Evolutionary conservation across 2,113 vertebrate genomes (phyloP).

Genomic region (Ornithorhynchus anatinus): DNA sequence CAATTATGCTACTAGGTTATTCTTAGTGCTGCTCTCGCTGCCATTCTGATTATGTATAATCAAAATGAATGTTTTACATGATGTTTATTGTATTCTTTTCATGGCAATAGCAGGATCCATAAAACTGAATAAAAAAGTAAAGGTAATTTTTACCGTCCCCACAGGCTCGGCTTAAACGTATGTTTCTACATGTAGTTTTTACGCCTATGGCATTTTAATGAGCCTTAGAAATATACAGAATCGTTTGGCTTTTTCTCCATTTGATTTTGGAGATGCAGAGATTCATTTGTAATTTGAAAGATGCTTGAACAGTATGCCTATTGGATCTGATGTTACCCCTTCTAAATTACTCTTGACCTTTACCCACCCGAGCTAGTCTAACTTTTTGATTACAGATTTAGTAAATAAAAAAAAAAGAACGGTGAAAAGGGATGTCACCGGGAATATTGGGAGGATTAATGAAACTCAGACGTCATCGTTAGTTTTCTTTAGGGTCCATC

Average conservation of each 20-base stretch:
- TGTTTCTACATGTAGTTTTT: background rate
- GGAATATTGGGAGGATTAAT: too few relatives aligned
- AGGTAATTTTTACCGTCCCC: background rate
- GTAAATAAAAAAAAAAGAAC: too few relatives aligned
- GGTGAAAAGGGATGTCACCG: too few relatives aligned
- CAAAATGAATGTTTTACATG: background rate
- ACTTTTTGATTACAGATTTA: too few relatives aligned
- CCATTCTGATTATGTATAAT: slow-evolving; percentile 2
- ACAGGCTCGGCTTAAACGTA: background rate
- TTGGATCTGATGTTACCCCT: too few relatives aligned
- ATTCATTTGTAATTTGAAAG: slow-evolving; percentile 29
- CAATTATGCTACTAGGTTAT: background rate
- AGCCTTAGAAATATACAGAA: slow-evolving; percentile 19
- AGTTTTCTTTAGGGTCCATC: too few relatives aligned
- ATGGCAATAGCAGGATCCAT: background rate
- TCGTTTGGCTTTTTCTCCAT: slow-evolving; percentile 21
- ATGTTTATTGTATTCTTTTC: background rate
- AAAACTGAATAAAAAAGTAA: slow-evolving; percentile 13
- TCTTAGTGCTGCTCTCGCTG: background rate
- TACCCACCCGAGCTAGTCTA: too few relatives aligned
- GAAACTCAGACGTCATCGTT: too few relatives aligned
- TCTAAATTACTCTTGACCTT: too few relatives aligned
- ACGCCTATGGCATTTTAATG: slow-evolving; percentile 1
- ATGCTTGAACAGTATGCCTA: background rate
- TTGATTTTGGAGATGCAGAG: slow-evolving; percentile 2